Evolutionary conservation across 2,888 invertebrate species (phyloP).

Genomic region (Catocala nupta): DNA sequence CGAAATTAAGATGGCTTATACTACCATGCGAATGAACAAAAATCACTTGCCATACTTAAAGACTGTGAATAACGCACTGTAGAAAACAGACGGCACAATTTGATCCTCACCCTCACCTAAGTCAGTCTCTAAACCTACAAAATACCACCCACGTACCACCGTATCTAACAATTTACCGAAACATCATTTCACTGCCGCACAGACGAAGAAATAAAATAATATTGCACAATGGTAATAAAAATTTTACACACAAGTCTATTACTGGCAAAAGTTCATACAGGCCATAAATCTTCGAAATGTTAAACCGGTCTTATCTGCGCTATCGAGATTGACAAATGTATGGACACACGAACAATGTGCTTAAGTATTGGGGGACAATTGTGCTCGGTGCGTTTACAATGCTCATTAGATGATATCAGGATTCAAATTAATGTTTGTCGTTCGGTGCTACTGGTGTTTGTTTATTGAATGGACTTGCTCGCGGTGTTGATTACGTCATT

Average conservation of each 20-base stretch:
- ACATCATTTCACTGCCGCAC: conserved; percentile 5
- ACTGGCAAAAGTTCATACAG: conserved; percentile 43
- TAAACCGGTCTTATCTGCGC: conserved; percentile 46
- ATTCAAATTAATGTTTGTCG: conserved; percentile 38
- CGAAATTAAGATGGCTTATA: too few relatives aligned
- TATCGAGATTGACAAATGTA: conserved; percentile 56
- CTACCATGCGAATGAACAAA: too few relatives aligned
- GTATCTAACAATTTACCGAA: conserved; percentile 7
- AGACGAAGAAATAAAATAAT: conserved; percentile 16
- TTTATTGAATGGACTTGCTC: conserved; percentile 4
- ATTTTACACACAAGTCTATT: conserved; percentile 17
- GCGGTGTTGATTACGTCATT: not conserved
- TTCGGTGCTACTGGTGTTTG: conserved; percentile 38
- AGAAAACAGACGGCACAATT: too few relatives aligned
- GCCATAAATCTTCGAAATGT: conserved; percentile 51
- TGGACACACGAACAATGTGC: conserved; percentile 60
- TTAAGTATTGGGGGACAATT: conserved; percentile 43
- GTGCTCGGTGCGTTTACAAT: conserved; percentile 39
- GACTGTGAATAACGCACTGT: too few relatives aligned
- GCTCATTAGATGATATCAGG: conserved; percentile 46
- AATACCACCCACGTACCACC: conserved; percentile 12
- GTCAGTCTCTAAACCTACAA: conserved; percentile 7
- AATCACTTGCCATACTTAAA: too few relatives aligned
- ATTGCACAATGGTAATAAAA: conserved; percentile 19
- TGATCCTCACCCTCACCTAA: not conserved